These are phyloP conservation scores for Iselma pallidipennis DNA, from an alignment of 2,888 invertebrate species.

Conservation along the genomic window DNA sequence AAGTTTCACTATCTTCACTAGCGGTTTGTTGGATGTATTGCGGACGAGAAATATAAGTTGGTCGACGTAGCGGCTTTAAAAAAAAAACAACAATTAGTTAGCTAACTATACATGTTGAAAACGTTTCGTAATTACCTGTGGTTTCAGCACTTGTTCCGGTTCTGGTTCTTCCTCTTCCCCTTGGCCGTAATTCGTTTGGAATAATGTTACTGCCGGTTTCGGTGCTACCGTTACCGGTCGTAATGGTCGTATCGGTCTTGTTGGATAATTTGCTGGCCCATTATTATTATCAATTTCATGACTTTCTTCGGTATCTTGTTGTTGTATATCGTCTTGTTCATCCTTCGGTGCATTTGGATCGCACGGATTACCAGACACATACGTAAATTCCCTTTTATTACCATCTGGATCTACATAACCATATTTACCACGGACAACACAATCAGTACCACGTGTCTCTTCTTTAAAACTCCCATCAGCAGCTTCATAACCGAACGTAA, in stretches of 20 bases:
- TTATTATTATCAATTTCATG: slow-evolving; percentile 61
- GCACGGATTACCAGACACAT: slow-evolving; percentile 84
- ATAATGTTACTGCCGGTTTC: slow-evolving; percentile 66
- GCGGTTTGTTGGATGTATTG: slow-evolving; percentile 42
- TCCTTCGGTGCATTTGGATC: slow-evolving; percentile 81
- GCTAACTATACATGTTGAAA: not conserved
- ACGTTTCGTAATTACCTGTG: slow-evolving; percentile 45
- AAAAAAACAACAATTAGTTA: not conserved
- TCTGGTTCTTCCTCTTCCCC: slow-evolving; percentile 66
- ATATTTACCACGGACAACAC: slow-evolving; percentile 84
- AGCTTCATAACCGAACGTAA: slow-evolving; percentile 83
- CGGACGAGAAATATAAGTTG: slow-evolving; percentile 51
- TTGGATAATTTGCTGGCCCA: slow-evolving; percentile 66
- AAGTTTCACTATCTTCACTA: slow-evolving; percentile 37
- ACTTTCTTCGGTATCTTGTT: slow-evolving; percentile 55
- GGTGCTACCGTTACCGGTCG: slow-evolving; percentile 55
- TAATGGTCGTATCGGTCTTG: slow-evolving; percentile 58
- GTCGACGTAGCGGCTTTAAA: slow-evolving; percentile 50
- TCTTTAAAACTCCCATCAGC: slow-evolving; percentile 87
- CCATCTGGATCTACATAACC: slow-evolving; percentile 87
- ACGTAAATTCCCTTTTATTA: slow-evolving; percentile 83
- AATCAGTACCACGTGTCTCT: slow-evolving; percentile 85
- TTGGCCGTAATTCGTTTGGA: slow-evolving; percentile 73
- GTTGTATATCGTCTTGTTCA: slow-evolving; percentile 60
- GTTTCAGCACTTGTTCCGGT: slow-evolving; percentile 56